These are phyloP conservation scores for Sturnira hondurensis DNA, from an alignment of 2,113 vertebrate genomes.

Conservation along the genomic window DNA sequence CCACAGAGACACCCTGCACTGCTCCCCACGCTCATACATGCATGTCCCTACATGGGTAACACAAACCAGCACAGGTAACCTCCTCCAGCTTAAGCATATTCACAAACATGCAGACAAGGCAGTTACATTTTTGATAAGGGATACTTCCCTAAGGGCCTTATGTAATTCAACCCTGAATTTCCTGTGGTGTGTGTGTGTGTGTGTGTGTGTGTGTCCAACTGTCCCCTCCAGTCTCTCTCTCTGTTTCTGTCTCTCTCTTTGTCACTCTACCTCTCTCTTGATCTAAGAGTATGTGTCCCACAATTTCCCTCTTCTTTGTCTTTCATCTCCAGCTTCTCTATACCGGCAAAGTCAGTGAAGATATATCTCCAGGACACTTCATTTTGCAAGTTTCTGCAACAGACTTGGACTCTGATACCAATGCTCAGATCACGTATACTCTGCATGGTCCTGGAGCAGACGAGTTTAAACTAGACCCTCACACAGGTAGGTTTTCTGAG, in stretches of 20 bases:
- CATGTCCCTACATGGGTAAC: neutral
- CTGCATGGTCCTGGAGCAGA: constrained; percentile 90
- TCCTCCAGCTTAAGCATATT: neutral
- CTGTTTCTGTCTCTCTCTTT: neutral
- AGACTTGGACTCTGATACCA: constrained; percentile 88
- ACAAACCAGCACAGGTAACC: neutral
- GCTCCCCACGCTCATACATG: no score
- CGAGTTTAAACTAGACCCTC: constrained; percentile 89
- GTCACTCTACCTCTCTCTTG: neutral
- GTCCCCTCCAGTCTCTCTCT: neutral
- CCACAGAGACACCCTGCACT: neutral
- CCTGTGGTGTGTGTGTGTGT: no score
- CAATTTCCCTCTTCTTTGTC: neutral
- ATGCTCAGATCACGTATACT: constrained; percentile 90
- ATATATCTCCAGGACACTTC: constrained; percentile 83
- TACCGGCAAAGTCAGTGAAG: constrained; percentile 89
- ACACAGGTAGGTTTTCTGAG: constrained; percentile 85
- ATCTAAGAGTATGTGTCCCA: neutral
- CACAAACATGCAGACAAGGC: neutral
- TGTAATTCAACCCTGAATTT: neutral
- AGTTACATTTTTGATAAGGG: neutral
- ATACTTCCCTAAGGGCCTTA: neutral
- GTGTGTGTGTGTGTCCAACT: neutral
- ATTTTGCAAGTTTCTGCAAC: constrained; percentile 91
- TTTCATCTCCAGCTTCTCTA: constrained; percentile 86